Conservation (phyloP, 1,140 invertebrate species). For the Caenorhabditis elegans region WBcel235 BX284602.5:5254001-5254500, state of each 20-base stretch:
- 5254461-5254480: background rate
- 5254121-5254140: too few species aligned
- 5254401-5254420: constrained; percentile 6
- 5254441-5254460: background rate
- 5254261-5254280: too few species aligned
- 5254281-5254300: background rate
- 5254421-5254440: constrained; percentile 5
- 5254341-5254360: constrained; percentile 6
- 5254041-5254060: too few species aligned
- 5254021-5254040: constrained; percentile 13
- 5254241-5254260: too few species aligned
- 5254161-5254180: too few species aligned
- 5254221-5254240: too few species aligned
- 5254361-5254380: constrained; percentile 20
- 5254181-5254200: too few species aligned
- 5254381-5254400: constrained; percentile 20
- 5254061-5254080: too few species aligned
- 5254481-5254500: background rate
- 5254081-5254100: too few species aligned
- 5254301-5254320: background rate
- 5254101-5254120: too few species aligned
- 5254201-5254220: too few species aligned
- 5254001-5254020: background rate
- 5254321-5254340: constrained; percentile 11
- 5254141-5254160: too few species aligned